These are phyloP conservation scores for Chloromyia formosa DNA, from an alignment of 2,888 invertebrate species.

Conservation along the genomic window DNA sequence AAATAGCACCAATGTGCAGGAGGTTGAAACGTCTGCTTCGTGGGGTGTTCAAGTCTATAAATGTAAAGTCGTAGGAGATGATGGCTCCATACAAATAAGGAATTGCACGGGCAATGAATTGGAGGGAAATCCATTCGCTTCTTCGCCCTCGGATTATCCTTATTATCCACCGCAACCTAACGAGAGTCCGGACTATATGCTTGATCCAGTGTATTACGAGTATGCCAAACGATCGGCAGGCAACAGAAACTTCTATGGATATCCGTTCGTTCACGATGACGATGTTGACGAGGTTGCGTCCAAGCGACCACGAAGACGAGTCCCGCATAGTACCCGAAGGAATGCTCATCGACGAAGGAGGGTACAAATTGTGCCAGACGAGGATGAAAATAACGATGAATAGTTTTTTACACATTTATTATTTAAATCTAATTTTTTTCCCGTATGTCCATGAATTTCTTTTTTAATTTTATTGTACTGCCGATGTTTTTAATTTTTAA, in stretches of 20 bases:
- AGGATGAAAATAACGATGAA: conserved; percentile 4
- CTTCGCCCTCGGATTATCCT: conserved; percentile 39
- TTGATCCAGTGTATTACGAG: background rate
- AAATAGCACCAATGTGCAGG: background rate
- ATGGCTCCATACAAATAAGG: conserved; percentile 46
- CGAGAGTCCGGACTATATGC: conserved; percentile 23
- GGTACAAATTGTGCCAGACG: conserved; percentile 34
- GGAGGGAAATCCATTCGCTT: conserved; percentile 48
- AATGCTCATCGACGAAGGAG: conserved; percentile 1
- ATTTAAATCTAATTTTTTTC: no score
- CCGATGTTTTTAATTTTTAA: no score
- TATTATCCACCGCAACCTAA: conserved; percentile 20
- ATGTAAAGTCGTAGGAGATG: conserved; percentile 48
- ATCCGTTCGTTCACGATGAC: conserved; percentile 30
- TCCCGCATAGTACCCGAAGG: background rate
- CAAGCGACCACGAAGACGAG: background rate
- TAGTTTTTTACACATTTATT: background rate
- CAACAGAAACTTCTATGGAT: background rate
- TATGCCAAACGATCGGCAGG: background rate
- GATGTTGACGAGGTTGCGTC: conserved; percentile 20
- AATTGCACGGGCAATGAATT: conserved; percentile 48
- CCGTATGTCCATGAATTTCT: no score
- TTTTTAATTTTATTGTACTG: no score
- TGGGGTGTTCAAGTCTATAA: conserved; percentile 46
- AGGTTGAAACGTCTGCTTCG: conserved; percentile 22